These are phyloP conservation scores for Tenthredo distinguenda DNA, from an alignment of 2,888 invertebrate genomes.

Conservation along the genomic window DNA sequence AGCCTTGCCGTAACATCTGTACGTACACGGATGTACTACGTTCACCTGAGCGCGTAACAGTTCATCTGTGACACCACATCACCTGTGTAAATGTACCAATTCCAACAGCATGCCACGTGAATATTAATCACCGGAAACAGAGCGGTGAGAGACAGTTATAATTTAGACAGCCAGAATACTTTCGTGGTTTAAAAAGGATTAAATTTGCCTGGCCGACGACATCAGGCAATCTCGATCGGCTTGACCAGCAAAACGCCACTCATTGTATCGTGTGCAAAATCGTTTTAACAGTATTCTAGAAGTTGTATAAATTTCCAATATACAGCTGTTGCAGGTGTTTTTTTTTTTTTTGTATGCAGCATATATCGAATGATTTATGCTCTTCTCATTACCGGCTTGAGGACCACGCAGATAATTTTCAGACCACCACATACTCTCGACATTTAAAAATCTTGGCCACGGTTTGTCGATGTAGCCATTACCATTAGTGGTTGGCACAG, in stretches of 20 bases:
- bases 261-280: not conserved
- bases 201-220: not conserved
- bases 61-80: constrained; percentile 26
- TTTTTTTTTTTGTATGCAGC: not conserved
- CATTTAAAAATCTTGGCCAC: constrained; percentile 18
- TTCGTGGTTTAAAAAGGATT: not conserved
- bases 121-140: constrained; percentile 31
- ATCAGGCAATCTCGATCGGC: not conserved
- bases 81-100: constrained; percentile 16
- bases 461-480: not conserved
- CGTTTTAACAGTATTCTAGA: not conserved
- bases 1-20: not conserved
- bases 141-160: constrained; percentile 18
- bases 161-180: not conserved
- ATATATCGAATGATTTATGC: not conserved
- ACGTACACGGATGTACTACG: not conserved
- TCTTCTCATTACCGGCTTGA: not conserved
- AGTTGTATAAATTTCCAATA: not conserved
- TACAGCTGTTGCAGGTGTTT: not conserved
- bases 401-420: not conserved
- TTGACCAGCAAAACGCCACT: not conserved
- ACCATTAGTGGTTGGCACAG: constrained; percentile 14
- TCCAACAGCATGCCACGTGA: constrained; percentile 18
- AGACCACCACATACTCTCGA: not conserved
- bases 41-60: constrained; percentile 19